Conservation (phyloP, 2,888 invertebrate species). For the Andricus quercusramuli region DNA sequence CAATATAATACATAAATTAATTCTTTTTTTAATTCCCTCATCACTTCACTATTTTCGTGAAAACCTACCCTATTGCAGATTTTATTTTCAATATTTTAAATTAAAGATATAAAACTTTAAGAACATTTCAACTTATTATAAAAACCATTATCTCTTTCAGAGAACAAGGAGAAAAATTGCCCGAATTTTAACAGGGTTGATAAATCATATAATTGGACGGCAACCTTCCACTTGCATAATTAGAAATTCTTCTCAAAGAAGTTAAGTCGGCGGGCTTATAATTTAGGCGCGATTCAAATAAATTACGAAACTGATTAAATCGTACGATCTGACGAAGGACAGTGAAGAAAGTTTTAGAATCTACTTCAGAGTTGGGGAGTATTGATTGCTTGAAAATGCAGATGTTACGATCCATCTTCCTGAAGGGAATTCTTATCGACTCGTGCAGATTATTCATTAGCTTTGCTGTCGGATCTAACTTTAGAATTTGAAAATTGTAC, state of each 20-base stretch:
- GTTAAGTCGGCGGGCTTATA: background rate
- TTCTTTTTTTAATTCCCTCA: no score
- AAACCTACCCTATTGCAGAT: no score
- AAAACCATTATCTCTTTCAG: no score
- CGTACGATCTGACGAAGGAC: background rate
- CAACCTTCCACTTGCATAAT: background rate
- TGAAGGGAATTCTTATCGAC: background rate
- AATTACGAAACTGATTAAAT: slow-evolving; percentile 21
- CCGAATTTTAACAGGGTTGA: background rate
- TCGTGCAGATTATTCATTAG: slow-evolving; percentile 5
- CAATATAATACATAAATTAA: no score
- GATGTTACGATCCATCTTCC: slow-evolving; percentile 10
- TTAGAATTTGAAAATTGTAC: background rate
- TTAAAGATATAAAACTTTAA: no score
- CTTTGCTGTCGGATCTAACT: background rate
- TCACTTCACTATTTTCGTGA: no score
- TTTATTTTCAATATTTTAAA: no score
- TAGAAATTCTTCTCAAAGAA: background rate
- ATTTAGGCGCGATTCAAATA: slow-evolving; percentile 6
- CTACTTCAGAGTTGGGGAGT: slow-evolving; percentile 20
- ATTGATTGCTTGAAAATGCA: slow-evolving; percentile 36
- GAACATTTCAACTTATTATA: no score
- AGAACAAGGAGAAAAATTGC: background rate
- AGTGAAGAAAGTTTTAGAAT: slow-evolving; percentile 26
- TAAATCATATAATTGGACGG: background rate